Evolutionary conservation across 2,797 vertebrate species (phyloP), one percentile per base, ranked within the genome.

Genomic region (Astyanax mexicanus): DNA sequence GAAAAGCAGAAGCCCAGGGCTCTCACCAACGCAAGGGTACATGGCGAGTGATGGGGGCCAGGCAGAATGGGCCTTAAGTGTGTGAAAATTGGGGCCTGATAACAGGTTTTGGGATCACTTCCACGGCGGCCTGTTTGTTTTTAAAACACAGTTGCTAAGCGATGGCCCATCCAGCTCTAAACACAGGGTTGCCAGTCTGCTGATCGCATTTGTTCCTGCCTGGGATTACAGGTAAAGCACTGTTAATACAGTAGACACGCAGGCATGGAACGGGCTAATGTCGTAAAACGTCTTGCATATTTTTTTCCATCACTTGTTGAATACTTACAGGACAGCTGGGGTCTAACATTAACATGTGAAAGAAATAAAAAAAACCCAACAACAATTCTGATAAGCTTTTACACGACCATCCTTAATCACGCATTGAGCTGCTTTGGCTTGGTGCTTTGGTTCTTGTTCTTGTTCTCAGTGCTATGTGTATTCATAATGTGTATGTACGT

Each of bases 71-170:
- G 83, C 86, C 88, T 87, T 87, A 87, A 93, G 92, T 92, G 93
- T 92, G 89, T 92, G 93, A 94, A 94, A 95, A 90, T 89, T 79
- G 79, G 84, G 85, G 87, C 84, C 90, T 89, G 92, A 92, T 93
- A 95, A 95, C 93, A 95, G 93, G 81, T 92, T 93, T 93, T 94
- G 93, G 94, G 92, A 94, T 84, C 77, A 65, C 82, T 87, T 93
- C 93, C 92, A 92, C 89, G 83, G 57, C 76, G 88, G 86, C 77
- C 84, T 83, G 80, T 87, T 91, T 80, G 80, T 80, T 80, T 76
- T 87, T 84, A 83, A 89, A 91, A 80, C 58, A 47, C 75, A 83
- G 90, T 92, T 89, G 86, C 92, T 86, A 91, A 91, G 92, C 89
- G 91, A 90, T 88, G 58, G 54, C 65, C 72, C 80, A 72, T 84